phyloP scores from a whole-genome alignment of 2,888 invertebrate species.

The Aphelenchoides bicaudatus region DNA sequence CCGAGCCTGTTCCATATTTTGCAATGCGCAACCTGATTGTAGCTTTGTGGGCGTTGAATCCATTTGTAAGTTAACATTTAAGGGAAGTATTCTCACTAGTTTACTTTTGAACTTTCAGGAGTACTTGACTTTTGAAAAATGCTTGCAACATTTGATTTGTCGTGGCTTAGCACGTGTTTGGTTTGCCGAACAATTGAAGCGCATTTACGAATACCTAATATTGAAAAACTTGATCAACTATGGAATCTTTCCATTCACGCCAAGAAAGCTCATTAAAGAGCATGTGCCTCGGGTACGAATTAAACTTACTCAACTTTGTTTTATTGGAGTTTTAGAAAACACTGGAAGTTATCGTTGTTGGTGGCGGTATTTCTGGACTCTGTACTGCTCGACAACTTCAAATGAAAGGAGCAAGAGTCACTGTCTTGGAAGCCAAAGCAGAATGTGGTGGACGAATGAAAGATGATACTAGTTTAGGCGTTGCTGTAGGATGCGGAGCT shows the following conservation, averaged over 20 bases:
- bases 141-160: slow-evolving; percentile 38
- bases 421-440: slow-evolving; percentile 63
- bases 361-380: slow-evolving; percentile 64
- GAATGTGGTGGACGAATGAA: slow-evolving; percentile 64
- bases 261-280: slow-evolving; percentile 18
- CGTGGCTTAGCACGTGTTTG: slow-evolving; percentile 45
- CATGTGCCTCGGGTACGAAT: slow-evolving; percentile 13
- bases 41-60: slow-evolving; percentile 35
- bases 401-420: slow-evolving; percentile 63
- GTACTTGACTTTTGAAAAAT: slow-evolving; percentile 37
- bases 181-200: slow-evolving; percentile 34
- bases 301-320: slow-evolving; percentile 1
- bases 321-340: slow-evolving; percentile 8
- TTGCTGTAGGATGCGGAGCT: slow-evolving; percentile 62
- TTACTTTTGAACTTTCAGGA: slow-evolving; percentile 36
- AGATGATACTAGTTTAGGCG: slow-evolving; percentile 51
- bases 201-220: slow-evolving; percentile 39
- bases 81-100: slow-evolving; percentile 16
- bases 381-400: slow-evolving; percentile 63
- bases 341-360: slow-evolving; percentile 62
- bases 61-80: slow-evolving; percentile 30
- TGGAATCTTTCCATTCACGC: slow-evolving; percentile 38
- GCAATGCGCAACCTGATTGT: slow-evolving; percentile 36
- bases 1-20: slow-evolving; percentile 33
- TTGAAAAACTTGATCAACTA: slow-evolving; percentile 45